phyloP scores from a whole-genome alignment of 2,113 vertebrate species.

The Sinosuthora webbiana region DNA sequence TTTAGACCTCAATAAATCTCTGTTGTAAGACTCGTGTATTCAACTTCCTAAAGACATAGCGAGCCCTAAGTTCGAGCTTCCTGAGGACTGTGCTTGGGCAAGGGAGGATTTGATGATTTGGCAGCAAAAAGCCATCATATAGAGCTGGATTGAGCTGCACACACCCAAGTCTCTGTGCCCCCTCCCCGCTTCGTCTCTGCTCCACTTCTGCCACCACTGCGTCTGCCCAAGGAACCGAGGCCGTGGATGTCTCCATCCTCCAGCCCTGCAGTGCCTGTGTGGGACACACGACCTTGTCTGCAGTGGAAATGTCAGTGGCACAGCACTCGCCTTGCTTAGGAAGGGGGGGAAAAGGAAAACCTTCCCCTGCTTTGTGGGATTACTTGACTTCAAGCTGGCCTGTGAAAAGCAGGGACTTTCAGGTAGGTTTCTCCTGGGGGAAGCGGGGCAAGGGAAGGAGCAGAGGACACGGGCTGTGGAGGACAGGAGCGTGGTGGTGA shows the following conservation, averaged over 20 bases:
- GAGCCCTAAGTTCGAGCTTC: neutral
- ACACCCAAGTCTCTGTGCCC: neutral
- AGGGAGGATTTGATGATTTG: constrained; percentile 10
- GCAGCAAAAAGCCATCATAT: neutral
- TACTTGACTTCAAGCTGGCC: neutral
- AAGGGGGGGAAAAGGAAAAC: neutral
- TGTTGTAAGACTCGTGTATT: constrained; percentile 42
- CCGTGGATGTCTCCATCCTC: neutral
- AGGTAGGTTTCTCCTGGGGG: constrained; percentile 2
- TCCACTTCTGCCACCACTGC: constrained; percentile 41
- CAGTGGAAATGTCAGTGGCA: neutral
- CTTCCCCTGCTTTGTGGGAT: neutral
- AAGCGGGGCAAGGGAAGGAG: neutral
- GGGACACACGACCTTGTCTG: constrained; percentile 34
- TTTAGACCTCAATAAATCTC: constrained; percentile 40
- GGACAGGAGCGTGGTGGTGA: neutral
- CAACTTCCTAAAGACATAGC: constrained; percentile 21
- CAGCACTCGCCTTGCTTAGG: neutral
- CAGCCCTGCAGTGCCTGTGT: neutral
- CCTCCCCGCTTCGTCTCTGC: constrained; percentile 10
- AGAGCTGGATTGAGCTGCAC: neutral
- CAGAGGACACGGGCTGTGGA: neutral
- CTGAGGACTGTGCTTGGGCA: neutral
- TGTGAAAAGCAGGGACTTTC: neutral
- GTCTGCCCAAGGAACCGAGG: neutral